Evolutionary conservation across 2,113 vertebrate genomes (phyloP).

Genomic region (Monopterus albus): DNA sequence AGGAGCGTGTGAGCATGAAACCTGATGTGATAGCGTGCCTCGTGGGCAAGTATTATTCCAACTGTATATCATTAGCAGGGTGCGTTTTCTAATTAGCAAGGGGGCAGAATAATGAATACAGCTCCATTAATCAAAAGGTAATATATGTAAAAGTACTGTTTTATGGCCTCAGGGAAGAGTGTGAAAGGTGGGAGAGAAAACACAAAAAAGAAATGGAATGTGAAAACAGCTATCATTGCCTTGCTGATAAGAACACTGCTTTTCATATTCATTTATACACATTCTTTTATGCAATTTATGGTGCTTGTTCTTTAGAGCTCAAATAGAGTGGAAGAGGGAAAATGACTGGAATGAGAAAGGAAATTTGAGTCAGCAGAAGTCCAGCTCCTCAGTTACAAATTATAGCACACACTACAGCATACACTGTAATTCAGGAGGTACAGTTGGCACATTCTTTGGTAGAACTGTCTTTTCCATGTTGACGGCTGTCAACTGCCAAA

Average conservation of each 20-base stretch:
- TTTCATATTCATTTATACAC: slow-evolving; percentile 79
- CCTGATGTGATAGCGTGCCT: slow-evolving; percentile 80
- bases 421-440: slow-evolving; percentile 29
- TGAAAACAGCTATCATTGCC: slow-evolving; percentile 74
- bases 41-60: slow-evolving; percentile 85
- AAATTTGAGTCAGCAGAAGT: slow-evolving; percentile 59
- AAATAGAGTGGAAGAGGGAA: slow-evolving; percentile 57
- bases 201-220: slow-evolving; percentile 75
- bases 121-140: slow-evolving; percentile 89
- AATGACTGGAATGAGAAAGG: slow-evolving; percentile 52
- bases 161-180: slow-evolving; percentile 81
- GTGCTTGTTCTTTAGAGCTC: slow-evolving; percentile 62
- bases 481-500: neutral
- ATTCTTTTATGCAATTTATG: slow-evolving; percentile 76
- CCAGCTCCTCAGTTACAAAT: slow-evolving; percentile 45
- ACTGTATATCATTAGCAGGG: slow-evolving; percentile 85
- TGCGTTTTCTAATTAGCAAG: slow-evolving; percentile 86
- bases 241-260: slow-evolving; percentile 66
- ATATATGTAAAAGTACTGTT: slow-evolving; percentile 87
- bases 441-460: neutral
- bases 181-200: slow-evolving; percentile 81
- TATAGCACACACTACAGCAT: slow-evolving; percentile 35
- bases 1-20: slow-evolving; percentile 64
- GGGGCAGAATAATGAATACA: slow-evolving; percentile 88
- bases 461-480: neutral